phyloP scores from a whole-genome alignment of 2,888 invertebrate species.

The Caenorhabditis sinica region DNA sequence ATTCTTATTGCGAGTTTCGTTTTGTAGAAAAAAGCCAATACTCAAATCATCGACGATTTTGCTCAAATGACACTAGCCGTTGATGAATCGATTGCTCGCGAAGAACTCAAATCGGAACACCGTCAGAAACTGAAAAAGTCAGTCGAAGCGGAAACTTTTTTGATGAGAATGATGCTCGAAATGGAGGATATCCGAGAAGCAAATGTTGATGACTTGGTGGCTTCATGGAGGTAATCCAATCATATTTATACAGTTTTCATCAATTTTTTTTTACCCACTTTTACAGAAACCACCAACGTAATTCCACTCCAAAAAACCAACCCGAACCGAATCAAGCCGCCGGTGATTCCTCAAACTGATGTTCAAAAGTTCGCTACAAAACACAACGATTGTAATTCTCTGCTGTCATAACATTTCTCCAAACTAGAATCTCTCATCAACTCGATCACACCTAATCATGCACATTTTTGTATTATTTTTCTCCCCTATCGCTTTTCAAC shows the following conservation, averaged over 20 bases:
- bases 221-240: conserved; percentile 29
- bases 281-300: conserved; percentile 33
- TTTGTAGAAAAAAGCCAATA: conserved; percentile 48
- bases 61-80: conserved; percentile 44
- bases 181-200: conserved; percentile 57
- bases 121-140: conserved; percentile 44
- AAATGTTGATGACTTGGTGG: conserved; percentile 29
- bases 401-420: conserved; percentile 1
- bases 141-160: conserved; percentile 49
- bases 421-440: conserved; percentile 29
- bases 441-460: conserved; percentile 24
- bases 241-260: conserved; percentile 1
- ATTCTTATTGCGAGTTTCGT: not conserved
- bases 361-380: not conserved
- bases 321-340: conserved; percentile 20
- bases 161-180: conserved; percentile 59
- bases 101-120: conserved; percentile 44
- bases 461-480: conserved; percentile 7
- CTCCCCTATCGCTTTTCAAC: not conserved
- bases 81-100: conserved; percentile 50
- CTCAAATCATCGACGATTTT: conserved; percentile 31
- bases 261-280: not conserved
- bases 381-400: not conserved
- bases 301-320: conserved; percentile 1
- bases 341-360: conserved; percentile 26